Conservation (phyloP, 2,113 vertebrate species). For the Corythaixoides concolor region DNA sequence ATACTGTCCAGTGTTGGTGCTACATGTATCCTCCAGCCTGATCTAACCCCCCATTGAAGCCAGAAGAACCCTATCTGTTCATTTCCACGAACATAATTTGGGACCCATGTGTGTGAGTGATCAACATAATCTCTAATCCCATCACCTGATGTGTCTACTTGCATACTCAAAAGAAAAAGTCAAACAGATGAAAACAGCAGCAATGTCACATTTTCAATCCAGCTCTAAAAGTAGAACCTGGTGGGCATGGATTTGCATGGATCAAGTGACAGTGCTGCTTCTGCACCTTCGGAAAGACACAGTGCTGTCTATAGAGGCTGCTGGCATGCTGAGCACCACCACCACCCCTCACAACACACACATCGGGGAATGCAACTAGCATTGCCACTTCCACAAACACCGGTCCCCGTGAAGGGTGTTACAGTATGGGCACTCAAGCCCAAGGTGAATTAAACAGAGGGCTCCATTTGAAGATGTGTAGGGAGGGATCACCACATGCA, state of each 20-base stretch:
- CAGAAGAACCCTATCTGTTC: not conserved
- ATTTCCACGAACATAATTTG: not conserved
- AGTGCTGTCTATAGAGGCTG: not conserved
- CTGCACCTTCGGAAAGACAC: not conserved
- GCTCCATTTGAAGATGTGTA: rapidly evolving
- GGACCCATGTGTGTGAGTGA: not conserved
- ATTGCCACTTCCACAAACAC: not conserved
- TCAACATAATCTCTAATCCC: conserved; percentile 42
- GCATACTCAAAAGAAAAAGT: not conserved
- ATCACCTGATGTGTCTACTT: conserved; percentile 27
- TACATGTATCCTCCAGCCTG: not conserved
- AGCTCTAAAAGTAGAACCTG: not conserved
- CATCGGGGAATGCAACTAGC: rapidly evolving
- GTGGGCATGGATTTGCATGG: not conserved
- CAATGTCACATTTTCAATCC: not conserved
- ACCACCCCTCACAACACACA: not conserved
- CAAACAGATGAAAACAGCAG: conserved; percentile 17
- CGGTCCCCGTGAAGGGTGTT: rapidly evolving
- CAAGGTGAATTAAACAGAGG: not conserved
- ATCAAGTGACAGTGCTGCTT: not conserved
- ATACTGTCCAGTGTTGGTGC: conserved; percentile 17
- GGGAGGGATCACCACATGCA: not conserved
- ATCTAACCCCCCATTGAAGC: not conserved
- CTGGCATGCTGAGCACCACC: rapidly evolving
- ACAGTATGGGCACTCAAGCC: rapidly evolving